phyloP scores from a whole-genome alignment of 2,113 vertebrate genomes.

The Ochotona curzoniae region DNA sequence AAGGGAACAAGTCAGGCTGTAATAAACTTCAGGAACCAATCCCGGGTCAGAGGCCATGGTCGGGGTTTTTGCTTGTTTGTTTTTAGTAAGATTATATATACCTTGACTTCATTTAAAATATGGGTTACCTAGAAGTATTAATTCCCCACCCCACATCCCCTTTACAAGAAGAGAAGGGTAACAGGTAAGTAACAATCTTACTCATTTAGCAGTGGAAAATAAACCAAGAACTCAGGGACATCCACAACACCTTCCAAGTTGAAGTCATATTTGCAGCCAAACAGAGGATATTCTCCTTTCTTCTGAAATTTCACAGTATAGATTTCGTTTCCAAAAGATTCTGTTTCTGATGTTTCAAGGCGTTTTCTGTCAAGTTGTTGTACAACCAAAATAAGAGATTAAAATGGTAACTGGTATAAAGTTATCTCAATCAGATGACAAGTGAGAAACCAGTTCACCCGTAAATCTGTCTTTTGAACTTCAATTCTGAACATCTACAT shows the following conservation, averaged over 20 bases:
- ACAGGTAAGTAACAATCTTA: conserved; percentile 85
- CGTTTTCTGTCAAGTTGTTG: conserved; percentile 89
- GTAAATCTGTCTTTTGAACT: conserved; percentile 21
- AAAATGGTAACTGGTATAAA: not conserved
- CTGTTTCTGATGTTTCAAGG: conserved; percentile 92
- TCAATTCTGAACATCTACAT: not conserved
- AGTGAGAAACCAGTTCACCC: conserved; percentile 39
- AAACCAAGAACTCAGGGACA: conserved; percentile 97
- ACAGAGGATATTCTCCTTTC: conserved; percentile 94
- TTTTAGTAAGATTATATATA: not conserved
- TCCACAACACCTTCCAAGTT: conserved; percentile 96
- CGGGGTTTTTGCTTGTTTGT: not conserved
- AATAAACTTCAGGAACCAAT: not conserved
- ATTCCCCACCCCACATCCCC: not conserved
- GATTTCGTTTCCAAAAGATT: conserved; percentile 96
- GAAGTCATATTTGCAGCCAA: conserved; percentile 98
- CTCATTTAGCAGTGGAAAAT: conserved; percentile 96
- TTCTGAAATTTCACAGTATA: conserved; percentile 94
- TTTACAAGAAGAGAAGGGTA: conserved; percentile 28
- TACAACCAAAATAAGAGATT: conserved; percentile 57
- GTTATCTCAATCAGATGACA: conserved; percentile 51
- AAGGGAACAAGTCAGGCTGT: not conserved
- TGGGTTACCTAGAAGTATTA: not conserved
- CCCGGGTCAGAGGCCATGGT: not conserved
- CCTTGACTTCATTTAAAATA: conserved; percentile 14